These are phyloP conservation scores for Alcedo atthis DNA, from an alignment of 2,797 vertebrate species.

Conservation along the genomic window DNA sequence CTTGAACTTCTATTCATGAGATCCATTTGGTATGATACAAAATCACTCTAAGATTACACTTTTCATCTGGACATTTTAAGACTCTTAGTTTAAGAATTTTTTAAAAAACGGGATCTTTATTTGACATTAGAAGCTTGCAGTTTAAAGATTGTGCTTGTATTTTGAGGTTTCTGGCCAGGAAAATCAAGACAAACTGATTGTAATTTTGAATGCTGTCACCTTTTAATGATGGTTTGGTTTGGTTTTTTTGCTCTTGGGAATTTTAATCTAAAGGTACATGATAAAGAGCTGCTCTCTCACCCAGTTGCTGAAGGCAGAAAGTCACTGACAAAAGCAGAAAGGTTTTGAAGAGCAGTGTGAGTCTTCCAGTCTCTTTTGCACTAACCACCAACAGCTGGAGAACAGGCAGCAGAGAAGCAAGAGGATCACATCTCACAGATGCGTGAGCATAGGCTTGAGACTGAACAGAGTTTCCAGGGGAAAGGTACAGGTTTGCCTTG, in stretches of 20 bases:
- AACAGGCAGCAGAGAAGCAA: not conserved
- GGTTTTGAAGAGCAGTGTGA: not conserved
- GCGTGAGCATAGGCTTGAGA: not conserved
- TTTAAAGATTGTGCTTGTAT: not conserved
- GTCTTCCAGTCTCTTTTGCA: not conserved
- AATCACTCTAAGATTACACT: not conserved
- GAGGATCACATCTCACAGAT: not conserved
- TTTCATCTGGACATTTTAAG: not conserved
- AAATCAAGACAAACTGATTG: not conserved
- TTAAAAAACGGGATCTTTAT: not conserved
- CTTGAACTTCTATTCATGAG: not conserved
- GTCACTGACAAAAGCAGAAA: not conserved
- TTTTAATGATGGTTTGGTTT: not conserved
- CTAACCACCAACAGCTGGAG: conserved; percentile 32
- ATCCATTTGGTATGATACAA: too few species aligned
- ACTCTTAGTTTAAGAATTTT: not conserved
- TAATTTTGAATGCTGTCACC: not conserved
- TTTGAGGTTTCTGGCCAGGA: not conserved
- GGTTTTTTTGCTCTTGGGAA: not conserved
- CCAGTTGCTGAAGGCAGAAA: not conserved
- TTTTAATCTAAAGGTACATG: not conserved
- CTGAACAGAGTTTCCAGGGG: not conserved
- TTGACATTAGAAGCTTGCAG: not conserved
- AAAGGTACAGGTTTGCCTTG: not conserved
- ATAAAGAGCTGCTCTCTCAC: not conserved